phyloP scores from a whole-genome alignment of 1,140 invertebrate genomes.

The Euwallacea fornicatus region DNA sequence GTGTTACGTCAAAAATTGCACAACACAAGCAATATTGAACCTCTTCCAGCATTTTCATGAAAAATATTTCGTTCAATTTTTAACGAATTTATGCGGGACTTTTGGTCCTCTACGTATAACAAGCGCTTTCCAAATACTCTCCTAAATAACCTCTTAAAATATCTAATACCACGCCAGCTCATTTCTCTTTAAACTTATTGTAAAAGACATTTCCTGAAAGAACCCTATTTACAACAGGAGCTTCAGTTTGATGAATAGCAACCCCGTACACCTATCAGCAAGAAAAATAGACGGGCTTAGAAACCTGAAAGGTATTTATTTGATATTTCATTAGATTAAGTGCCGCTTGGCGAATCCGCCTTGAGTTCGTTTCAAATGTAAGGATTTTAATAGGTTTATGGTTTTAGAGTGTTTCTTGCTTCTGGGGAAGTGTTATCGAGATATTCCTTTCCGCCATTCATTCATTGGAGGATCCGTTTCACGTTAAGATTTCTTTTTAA shows the following conservation, averaged over 20 bases:
- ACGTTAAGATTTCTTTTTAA: too few relatives aligned
- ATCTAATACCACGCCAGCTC: background rate
- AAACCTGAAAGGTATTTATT: slow-evolving; percentile 33
- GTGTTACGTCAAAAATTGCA: too few relatives aligned
- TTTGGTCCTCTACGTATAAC: too few relatives aligned
- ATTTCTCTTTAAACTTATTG: slow-evolving; percentile 12
- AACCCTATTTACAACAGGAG: slow-evolving; percentile 7
- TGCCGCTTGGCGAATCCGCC: slow-evolving; percentile 1
- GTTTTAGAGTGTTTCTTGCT: too few relatives aligned
- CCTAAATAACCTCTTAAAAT: background rate
- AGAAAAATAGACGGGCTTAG: slow-evolving; percentile 33
- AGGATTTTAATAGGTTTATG: slow-evolving; percentile 6
- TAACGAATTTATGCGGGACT: too few relatives aligned
- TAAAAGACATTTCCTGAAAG: slow-evolving; percentile 12
- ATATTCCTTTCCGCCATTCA: too few relatives aligned
- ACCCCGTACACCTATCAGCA: slow-evolving; percentile 26
- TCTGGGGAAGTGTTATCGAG: too few relatives aligned
- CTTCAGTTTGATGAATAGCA: slow-evolving; percentile 32
- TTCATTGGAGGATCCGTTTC: too few relatives aligned
- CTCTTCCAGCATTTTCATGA: too few relatives aligned
- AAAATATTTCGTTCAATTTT: too few relatives aligned
- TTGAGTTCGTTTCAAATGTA: slow-evolving; percentile 22
- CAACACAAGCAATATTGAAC: too few relatives aligned
- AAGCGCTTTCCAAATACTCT: background rate
- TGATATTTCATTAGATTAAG: slow-evolving; percentile 39